phyloP scores from a whole-genome alignment of 2,888 invertebrate genomes.

The Drosophila pegasa region DNA sequence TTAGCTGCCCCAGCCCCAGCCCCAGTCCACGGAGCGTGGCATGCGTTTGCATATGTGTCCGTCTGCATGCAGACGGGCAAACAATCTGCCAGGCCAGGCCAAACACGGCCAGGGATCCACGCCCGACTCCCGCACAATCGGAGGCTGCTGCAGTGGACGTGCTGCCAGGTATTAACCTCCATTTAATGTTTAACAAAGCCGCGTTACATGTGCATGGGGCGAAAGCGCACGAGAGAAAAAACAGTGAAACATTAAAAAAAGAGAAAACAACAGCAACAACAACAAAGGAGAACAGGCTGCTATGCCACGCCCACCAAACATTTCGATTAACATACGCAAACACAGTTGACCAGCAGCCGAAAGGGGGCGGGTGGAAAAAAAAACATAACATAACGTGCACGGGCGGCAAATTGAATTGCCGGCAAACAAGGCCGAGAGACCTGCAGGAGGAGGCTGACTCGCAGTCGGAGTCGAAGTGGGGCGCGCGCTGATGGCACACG shows the following conservation, averaged over 20 bases:
- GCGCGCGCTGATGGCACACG: conserved; percentile 15
- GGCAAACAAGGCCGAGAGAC: conserved; percentile 55
- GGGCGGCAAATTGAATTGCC: conserved; percentile 72
- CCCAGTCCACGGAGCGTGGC: not conserved
- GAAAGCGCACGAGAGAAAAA: conserved; percentile 16
- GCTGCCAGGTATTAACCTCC: conserved; percentile 80
- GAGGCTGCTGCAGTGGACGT: conserved; percentile 61
- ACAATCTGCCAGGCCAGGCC: conserved; percentile 42
- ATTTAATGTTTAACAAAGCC: conserved; percentile 80
- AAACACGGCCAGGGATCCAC: conserved; percentile 9
- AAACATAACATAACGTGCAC: conserved; percentile 36
- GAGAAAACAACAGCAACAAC: not conserved
- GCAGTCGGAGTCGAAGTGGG: conserved; percentile 3
- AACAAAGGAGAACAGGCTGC: conserved; percentile 3
- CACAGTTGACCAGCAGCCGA: conserved; percentile 24
- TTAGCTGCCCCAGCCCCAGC: conserved; percentile 43
- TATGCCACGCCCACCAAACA: conserved; percentile 62
- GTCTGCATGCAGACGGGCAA: conserved; percentile 44
- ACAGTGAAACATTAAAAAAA: conserved; percentile 23
- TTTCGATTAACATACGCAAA: conserved; percentile 80
- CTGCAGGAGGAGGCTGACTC: conserved; percentile 49
- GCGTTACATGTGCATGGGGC: conserved; percentile 62
- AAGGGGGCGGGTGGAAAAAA: not conserved
- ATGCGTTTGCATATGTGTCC: conserved; percentile 11
- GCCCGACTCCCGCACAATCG: not conserved